Conservation (phyloP, 30 jellyfish, hydroid and myxozoan genomes). For the Rhopilema esculentum region DNA sequence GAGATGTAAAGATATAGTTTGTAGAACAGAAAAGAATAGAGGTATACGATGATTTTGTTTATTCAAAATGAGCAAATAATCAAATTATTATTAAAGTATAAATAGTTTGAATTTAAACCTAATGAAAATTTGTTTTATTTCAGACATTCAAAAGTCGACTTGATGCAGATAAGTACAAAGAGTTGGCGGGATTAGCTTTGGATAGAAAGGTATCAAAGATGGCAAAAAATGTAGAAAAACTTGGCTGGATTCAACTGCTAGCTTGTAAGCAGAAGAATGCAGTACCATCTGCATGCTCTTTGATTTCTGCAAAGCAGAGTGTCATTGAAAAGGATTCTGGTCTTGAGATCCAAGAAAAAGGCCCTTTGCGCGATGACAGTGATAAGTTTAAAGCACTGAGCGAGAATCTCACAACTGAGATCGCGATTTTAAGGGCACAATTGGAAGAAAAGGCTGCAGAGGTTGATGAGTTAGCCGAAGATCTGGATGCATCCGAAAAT, state of each 20-base stretch:
- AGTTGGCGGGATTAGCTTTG: background rate
- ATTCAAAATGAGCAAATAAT: too few relatives aligned
- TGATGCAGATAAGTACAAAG: background rate
- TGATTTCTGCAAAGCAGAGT: background rate
- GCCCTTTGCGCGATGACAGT: background rate
- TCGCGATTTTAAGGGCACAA: background rate
- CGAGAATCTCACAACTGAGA: background rate
- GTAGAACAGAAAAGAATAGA: too few relatives aligned
- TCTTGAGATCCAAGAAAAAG: background rate
- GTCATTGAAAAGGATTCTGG: background rate
- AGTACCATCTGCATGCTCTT: background rate
- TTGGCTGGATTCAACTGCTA: background rate
- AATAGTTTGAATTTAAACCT: too few relatives aligned
- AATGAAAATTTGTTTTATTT: too few relatives aligned
- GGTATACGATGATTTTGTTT: too few relatives aligned
- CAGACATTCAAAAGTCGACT: background rate
- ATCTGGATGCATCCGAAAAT: background rate
- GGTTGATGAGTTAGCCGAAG: background rate
- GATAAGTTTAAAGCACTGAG: background rate
- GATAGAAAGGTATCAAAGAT: background rate
- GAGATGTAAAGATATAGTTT: too few relatives aligned
- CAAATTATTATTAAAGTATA: too few relatives aligned
- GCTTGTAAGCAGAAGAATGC: background rate
- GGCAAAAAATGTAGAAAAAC: background rate
- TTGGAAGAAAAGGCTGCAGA: background rate